Evolutionary conservation across 2,888 invertebrate genomes (phyloP).

Genomic region (Hyles lineata): DNA sequence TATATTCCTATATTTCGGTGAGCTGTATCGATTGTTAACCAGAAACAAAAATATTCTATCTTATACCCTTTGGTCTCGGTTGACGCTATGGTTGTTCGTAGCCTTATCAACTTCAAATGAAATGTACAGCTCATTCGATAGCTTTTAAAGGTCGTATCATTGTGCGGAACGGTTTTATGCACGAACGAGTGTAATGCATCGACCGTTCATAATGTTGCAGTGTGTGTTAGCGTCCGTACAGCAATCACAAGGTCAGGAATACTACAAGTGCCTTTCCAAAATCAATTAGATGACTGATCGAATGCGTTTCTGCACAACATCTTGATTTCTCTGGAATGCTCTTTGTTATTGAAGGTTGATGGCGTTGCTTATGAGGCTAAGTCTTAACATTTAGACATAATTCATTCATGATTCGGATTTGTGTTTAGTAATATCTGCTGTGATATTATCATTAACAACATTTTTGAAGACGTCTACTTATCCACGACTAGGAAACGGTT

Average conservation of each 20-base stretch:
- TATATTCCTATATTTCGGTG: too few relatives aligned
- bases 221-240: background rate
- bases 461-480: too few relatives aligned
- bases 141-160: conserved; percentile 13
- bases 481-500: too few relatives aligned
- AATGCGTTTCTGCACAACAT: background rate
- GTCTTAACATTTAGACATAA: background rate
- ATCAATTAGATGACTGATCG: conserved; percentile 6
- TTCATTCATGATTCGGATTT: background rate
- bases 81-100: background rate
- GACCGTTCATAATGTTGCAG: conserved; percentile 6
- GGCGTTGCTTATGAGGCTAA: too few relatives aligned
- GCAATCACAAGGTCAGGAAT: conserved; percentile 14
- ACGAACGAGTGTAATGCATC: conserved; percentile 17
- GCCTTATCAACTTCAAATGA: background rate
- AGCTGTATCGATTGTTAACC: too few relatives aligned
- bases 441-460: too few relatives aligned
- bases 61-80: background rate
- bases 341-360: conserved; percentile 6
- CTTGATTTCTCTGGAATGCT: background rate
- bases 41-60: too few relatives aligned
- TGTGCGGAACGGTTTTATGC: conserved; percentile 18
- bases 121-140: background rate
- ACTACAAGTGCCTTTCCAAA: conserved; percentile 24
- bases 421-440: background rate